Percentiles rank a stretch among this genome's conserved stretches.
These are phyloP conservation scores for Odontesthes bonariensis DNA, from an alignment of 2,113 vertebrate species.

Conservation along the genomic window DNA sequence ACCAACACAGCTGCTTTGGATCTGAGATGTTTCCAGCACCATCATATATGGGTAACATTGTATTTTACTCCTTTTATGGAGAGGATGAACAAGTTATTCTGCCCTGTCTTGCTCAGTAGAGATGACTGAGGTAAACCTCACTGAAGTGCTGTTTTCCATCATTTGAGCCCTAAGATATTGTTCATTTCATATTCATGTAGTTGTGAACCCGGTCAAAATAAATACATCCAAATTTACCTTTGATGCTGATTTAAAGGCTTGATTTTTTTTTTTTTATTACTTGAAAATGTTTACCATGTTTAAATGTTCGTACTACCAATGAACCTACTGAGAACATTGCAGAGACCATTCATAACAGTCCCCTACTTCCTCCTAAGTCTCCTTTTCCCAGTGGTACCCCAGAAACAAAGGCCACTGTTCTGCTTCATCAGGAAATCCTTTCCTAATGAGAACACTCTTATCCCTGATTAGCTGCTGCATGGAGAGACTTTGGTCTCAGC, in stretches of 20 bases:
- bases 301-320: neutral
- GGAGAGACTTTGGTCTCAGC: slow-evolving; percentile 11
- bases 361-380: neutral
- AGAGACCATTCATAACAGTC: neutral
- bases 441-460: slow-evolving; percentile 37
- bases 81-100: slow-evolving; percentile 4
- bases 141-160: neutral
- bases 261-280: neutral
- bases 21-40: neutral
- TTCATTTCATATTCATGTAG: slow-evolving; percentile 28
- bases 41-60: slow-evolving; percentile 5
- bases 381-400: neutral
- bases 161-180: slow-evolving; percentile 14
- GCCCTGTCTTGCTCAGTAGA: slow-evolving; percentile 6
- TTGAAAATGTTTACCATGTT: neutral
- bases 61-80: slow-evolving; percentile 6
- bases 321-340: neutral
- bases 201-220: slow-evolving; percentile 43
- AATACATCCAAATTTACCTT: slow-evolving; percentile 25
- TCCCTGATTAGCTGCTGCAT: slow-evolving; percentile 40
- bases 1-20: neutral
- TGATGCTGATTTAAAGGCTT: neutral
- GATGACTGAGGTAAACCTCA: neutral
- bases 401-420: slow-evolving; percentile 26
- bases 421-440: slow-evolving; percentile 36